phyloP scores from a whole-genome alignment of 2,797 vertebrate genomes.

The Rhodeus uyekii region DNA sequence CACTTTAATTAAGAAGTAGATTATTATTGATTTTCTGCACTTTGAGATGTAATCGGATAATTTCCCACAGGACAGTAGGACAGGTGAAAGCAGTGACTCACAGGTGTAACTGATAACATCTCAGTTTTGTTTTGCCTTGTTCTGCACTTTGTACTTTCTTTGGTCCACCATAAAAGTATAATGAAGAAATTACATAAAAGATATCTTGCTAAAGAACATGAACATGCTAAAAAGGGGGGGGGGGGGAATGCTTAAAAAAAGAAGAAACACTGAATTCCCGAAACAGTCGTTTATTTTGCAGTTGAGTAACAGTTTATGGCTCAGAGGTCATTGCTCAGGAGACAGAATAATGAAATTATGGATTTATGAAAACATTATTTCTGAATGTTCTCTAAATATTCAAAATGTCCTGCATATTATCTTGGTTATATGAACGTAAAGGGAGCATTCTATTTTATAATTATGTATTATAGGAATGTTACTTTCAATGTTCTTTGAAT shows the following conservation, averaged over 20 bases:
- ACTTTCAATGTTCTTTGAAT: no score
- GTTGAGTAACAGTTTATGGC: not conserved
- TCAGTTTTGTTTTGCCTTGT: not conserved
- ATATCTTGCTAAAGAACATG: no score
- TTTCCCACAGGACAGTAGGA: slow-evolving; percentile 19
- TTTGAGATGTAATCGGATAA: slow-evolving; percentile 28
- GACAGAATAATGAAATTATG: no score
- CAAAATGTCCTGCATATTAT: not conserved
- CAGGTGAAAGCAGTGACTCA: slow-evolving; percentile 9
- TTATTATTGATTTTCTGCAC: slow-evolving; percentile 42
- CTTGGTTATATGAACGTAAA: not conserved
- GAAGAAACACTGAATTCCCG: no score
- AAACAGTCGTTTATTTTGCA: not conserved
- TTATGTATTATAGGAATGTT: not conserved
- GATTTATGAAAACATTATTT: not conserved
- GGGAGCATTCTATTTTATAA: not conserved
- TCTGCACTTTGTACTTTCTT: slow-evolving; percentile 1
- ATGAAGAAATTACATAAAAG: not conserved
- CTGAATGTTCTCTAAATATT: not conserved
- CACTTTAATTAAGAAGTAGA: slow-evolving; percentile 40
- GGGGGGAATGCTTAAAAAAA: no score
- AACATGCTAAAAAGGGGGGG: not conserved
- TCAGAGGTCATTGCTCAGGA: not conserved
- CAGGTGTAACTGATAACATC: slow-evolving; percentile 10
- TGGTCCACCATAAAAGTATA: not conserved